Evolutionary conservation across 1,140 invertebrate genomes (phyloP).

Genomic region (Camponotus floridanus): DNA sequence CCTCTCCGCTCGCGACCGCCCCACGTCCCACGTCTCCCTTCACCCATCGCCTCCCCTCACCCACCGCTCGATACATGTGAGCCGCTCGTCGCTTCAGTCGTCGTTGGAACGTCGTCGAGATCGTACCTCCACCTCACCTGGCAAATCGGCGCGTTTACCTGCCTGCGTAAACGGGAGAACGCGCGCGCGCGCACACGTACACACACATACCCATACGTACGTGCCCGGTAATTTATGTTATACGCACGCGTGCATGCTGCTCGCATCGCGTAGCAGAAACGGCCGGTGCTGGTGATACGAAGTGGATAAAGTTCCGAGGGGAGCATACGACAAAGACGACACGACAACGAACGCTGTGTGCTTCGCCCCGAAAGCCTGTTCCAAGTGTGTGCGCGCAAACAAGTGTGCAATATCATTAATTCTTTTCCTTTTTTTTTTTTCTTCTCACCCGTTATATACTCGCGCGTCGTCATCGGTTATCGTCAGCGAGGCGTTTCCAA

Average conservation of each 20-base stretch:
- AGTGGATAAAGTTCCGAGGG: slow-evolving; percentile 28
- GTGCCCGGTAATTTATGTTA: slow-evolving; percentile 32
- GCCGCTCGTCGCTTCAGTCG: slow-evolving; percentile 80
- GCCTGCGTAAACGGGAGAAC: not conserved
- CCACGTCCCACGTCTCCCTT: slow-evolving; percentile 7
- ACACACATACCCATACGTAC: not conserved
- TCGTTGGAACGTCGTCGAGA: slow-evolving; percentile 81
- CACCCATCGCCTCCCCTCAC: slow-evolving; percentile 1
- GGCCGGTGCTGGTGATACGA: slow-evolving; percentile 61
- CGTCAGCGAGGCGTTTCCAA: slow-evolving; percentile 7
- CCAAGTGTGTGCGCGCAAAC: slow-evolving; percentile 59
- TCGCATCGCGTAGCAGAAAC: slow-evolving; percentile 46
- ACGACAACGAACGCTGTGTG: slow-evolving; percentile 65
- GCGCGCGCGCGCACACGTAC: not conserved
- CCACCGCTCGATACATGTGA: slow-evolving; percentile 70
- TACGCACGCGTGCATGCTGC: slow-evolving; percentile 60
- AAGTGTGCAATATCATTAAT: slow-evolving; percentile 66
- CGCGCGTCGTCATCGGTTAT: not conserved
- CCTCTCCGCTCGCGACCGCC: slow-evolving; percentile 14
- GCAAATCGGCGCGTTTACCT: not conserved
- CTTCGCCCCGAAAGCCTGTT: slow-evolving; percentile 15
- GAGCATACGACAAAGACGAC: slow-evolving; percentile 31
- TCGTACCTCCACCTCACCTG: slow-evolving; percentile 40
- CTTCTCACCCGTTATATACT: not conserved
- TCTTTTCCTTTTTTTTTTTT: too few relatives aligned